Base-by-base conservation (phyloP, 2,113 vertebrate species). In the Tachysurus fulvidraco region DNA sequence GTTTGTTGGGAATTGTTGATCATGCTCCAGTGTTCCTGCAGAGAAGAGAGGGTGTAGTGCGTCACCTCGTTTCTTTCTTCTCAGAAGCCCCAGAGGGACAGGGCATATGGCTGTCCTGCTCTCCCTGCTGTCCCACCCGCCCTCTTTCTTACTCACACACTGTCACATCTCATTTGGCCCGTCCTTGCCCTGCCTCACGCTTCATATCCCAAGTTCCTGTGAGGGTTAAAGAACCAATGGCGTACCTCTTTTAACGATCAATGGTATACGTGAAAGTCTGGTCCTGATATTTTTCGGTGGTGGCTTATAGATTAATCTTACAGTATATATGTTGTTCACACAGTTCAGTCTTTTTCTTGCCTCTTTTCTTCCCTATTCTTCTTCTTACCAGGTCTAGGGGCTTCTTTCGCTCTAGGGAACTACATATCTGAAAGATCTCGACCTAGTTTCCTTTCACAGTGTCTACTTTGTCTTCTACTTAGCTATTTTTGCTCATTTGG, bases 21-120 rank as follows among this genome's bases (percentile, higher is more conserved):
- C 87, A 69, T 83, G 52, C 80, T 90, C 89, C 89, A 86, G 89
- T 85, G 78, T 79, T 88, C 94, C 92, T 86, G 91, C 89, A 14
- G 94, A 59, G 88, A 85, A 89, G 89, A 69, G 92, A 81, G 92
- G 92, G 90, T 93, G 85, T 91, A 93, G 90, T 95, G 92, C 93
- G 92, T 95, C 95, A 95, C 90, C 91, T 88, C 88, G 89, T 91
- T 89, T 93, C 93, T 91, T 90, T 88, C 55, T 86, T 91, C 92
- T 91, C 92, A 84, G 91, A 87, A 89, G 92, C 91, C 91, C 93
- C 92, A 88, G 93, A 92, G 91, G 90, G 91, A 92, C 91, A 86
- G 85, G 91, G 92, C 95, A 95, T 95, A 95, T 95, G 94, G 94
- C 93, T 92, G 93, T 92, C 92, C 93, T 93, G 91, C 92, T 92